Conservation (phyloP, 30 jellyfish, hydroid and myxozoan species). For the Cassiopea xamachana region DNA sequence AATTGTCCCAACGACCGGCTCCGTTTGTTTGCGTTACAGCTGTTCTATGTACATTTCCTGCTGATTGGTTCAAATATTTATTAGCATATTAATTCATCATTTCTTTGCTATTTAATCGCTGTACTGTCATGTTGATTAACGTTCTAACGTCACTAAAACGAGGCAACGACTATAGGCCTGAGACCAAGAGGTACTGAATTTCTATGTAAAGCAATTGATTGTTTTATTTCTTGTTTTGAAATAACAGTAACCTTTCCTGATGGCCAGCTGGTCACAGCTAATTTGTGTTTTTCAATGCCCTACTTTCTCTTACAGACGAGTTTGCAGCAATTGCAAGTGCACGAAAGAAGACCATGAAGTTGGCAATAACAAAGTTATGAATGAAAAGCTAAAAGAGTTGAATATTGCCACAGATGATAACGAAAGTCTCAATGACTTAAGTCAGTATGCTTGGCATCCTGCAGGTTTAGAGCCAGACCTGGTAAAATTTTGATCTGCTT, state of each 20-base stretch:
- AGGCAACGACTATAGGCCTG: too few species aligned
- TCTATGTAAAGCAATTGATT: neutral
- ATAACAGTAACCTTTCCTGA: constrained; percentile 19
- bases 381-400: constrained; percentile 47
- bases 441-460: constrained; percentile 93
- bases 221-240: constrained; percentile 1
- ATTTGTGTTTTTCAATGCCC: neutral
- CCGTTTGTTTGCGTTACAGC: too few species aligned
- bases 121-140: too few species aligned
- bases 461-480: constrained; percentile 89
- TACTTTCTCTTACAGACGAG: constrained; percentile 63
- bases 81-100: too few species aligned
- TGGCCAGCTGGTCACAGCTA: constrained; percentile 13
- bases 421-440: constrained; percentile 45
- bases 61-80: too few species aligned
- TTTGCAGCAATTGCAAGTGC: constrained; percentile 84
- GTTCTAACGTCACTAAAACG: too few species aligned
- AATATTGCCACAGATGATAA: constrained; percentile 59
- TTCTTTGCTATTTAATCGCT: too few species aligned
- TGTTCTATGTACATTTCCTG: too few species aligned
- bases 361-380: constrained; percentile 56
- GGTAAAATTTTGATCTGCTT: constrained; percentile 48
- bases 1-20: too few species aligned
- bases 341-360: constrained; percentile 87
- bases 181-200: too few species aligned